Conservation (phyloP, 2,888 invertebrate species). For the Drosophila siamana region DNA sequence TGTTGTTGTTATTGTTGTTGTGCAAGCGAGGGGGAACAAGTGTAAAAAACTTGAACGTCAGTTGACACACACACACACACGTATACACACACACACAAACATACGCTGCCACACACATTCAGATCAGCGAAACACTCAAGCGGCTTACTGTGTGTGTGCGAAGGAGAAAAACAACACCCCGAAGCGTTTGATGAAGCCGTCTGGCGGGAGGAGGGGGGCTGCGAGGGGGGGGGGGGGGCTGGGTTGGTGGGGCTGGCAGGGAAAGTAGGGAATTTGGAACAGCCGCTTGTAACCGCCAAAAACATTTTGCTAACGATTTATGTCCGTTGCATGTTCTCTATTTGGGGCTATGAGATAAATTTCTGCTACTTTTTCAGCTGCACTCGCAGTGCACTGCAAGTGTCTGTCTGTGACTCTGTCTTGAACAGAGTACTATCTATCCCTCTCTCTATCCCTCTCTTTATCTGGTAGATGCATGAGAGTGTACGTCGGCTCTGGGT, state of each 20-base stretch:
- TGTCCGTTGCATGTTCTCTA: slow-evolving; percentile 70
- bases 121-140: background rate
- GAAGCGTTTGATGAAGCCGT: slow-evolving; percentile 5
- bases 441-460: too few species aligned
- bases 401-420: slow-evolving; percentile 2
- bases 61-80: slow-evolving; percentile 8
- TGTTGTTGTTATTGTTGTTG: background rate
- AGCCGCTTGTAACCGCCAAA: slow-evolving; percentile 71
- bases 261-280: slow-evolving; percentile 1
- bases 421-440: background rate
- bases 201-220: background rate
- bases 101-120: background rate
- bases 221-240: too few species aligned
- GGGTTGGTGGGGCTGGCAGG: too few species aligned
- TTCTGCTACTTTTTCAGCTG: slow-evolving; percentile 65
- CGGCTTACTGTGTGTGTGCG: slow-evolving; percentile 3
- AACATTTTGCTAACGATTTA: slow-evolving; percentile 79
- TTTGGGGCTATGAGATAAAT: slow-evolving; percentile 61
- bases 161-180: slow-evolving; percentile 14
- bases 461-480: background rate
- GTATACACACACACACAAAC: background rate
- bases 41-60: slow-evolving; percentile 66
- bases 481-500: slow-evolving; percentile 6
- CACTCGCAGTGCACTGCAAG: slow-evolving; percentile 25
- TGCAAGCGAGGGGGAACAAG: slow-evolving; percentile 13